phyloP scores from a whole-genome alignment of 1,140 invertebrate species.

The Drosophila bipectinata region DNA sequence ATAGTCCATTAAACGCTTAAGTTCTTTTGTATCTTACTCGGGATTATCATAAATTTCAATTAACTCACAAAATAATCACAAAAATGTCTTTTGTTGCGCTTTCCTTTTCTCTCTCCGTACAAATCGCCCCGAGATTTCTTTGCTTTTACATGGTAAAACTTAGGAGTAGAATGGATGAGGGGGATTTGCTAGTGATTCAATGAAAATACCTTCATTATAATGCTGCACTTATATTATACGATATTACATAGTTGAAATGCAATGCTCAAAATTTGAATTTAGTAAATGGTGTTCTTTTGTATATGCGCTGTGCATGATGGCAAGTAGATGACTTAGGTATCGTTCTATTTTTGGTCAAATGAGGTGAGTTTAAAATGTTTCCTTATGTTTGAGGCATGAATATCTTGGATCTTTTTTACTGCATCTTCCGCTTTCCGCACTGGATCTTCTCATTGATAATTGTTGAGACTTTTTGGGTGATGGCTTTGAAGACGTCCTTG shows the following conservation, averaged over 20 bases:
- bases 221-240: slow-evolving; percentile 37
- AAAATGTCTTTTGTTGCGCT: slow-evolving; percentile 62
- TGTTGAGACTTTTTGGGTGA: slow-evolving; percentile 62
- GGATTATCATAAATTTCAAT: slow-evolving; percentile 78
- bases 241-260: slow-evolving; percentile 43
- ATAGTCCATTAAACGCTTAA: slow-evolving; percentile 59
- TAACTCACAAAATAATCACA: slow-evolving; percentile 78
- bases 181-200: slow-evolving; percentile 25
- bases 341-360: slow-evolving; percentile 63
- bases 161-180: slow-evolving; percentile 30
- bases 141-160: slow-evolving; percentile 31
- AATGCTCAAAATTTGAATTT: slow-evolving; percentile 23
- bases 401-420: slow-evolving; percentile 41
- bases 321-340: slow-evolving; percentile 66
- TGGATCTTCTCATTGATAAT: slow-evolving; percentile 61
- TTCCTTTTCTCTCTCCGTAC: slow-evolving; percentile 36
- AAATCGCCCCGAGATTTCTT: slow-evolving; percentile 19
- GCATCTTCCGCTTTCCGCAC: slow-evolving; percentile 66
- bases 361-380: slow-evolving; percentile 27
- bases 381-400: background rate
- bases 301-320: slow-evolving; percentile 46
- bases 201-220: slow-evolving; percentile 49
- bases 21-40: slow-evolving; percentile 53
- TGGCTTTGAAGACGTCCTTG: slow-evolving; percentile 75
- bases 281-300: background rate